These are phyloP conservation scores for Pseudotriccus pelzelni DNA, from an alignment of 2,797 vertebrate genomes.

Conservation along the genomic window DNA sequence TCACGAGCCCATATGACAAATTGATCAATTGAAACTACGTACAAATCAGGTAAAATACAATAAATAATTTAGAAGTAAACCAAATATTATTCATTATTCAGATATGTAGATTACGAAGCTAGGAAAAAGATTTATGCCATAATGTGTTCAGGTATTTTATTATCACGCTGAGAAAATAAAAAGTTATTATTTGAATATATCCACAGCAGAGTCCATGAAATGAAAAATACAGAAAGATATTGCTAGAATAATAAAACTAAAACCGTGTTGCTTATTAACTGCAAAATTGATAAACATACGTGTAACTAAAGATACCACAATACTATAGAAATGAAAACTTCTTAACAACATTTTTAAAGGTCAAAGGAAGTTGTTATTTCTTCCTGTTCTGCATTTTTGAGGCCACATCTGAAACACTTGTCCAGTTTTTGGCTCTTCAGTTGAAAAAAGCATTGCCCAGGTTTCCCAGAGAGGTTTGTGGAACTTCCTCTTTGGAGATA, in stretches of 20 bases:
- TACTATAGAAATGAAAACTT: background rate
- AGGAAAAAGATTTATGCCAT: background rate
- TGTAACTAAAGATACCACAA: background rate
- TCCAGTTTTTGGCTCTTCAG: background rate
- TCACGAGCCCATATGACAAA: background rate
- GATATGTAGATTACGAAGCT: background rate
- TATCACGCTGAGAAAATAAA: background rate
- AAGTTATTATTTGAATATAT: background rate
- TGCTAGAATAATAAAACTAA: background rate
- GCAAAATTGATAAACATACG: background rate
- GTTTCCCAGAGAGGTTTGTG: background rate
- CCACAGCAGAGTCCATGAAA: background rate
- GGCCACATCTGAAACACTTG: background rate
- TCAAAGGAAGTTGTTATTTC: background rate
- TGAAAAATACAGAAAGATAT: background rate
- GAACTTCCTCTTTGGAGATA: background rate
- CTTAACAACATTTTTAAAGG: background rate
- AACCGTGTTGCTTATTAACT: background rate
- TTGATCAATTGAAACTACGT: background rate
- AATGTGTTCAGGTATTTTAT: background rate
- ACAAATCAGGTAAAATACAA: background rate
- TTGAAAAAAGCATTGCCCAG: background rate
- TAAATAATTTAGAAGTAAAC: background rate
- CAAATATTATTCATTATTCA: background rate
- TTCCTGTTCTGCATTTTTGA: background rate